phyloP scores from a whole-genome alignment of 2,797 vertebrate genomes.

The Danio choprae region DNA sequence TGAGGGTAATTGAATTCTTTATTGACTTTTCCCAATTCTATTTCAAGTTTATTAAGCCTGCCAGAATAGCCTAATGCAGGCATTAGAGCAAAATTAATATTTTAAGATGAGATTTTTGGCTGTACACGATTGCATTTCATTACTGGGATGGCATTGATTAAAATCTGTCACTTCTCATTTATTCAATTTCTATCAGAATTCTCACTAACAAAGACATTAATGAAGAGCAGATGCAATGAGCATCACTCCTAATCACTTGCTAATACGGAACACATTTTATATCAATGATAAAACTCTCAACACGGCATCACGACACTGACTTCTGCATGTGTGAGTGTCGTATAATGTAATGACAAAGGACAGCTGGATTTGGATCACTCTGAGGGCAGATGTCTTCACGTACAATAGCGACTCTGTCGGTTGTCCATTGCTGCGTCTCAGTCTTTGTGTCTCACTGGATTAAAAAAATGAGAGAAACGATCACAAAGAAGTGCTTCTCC shows the following conservation, averaged over 20 bases:
- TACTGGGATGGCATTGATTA: slow-evolving; percentile 76
- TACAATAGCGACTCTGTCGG: not conserved
- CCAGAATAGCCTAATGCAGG: slow-evolving; percentile 76
- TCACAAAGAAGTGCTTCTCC: slow-evolving; percentile 37
- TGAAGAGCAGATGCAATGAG: slow-evolving; percentile 64
- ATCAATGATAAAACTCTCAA: slow-evolving; percentile 52
- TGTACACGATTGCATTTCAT: slow-evolving; percentile 74
- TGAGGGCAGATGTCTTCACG: slow-evolving; percentile 7
- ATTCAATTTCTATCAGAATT: slow-evolving; percentile 66
- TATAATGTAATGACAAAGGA: slow-evolving; percentile 33
- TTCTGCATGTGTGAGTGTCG: slow-evolving; percentile 22
- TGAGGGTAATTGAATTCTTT: slow-evolving; percentile 80
- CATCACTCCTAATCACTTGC: slow-evolving; percentile 64
- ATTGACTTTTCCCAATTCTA: slow-evolving; percentile 82
- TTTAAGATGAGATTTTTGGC: slow-evolving; percentile 73
- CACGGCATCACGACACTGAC: slow-evolving; percentile 14
- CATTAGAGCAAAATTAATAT: slow-evolving; percentile 82
- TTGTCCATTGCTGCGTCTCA: not conserved
- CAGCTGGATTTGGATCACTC: slow-evolving; percentile 17
- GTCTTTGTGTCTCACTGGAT: slow-evolving; percentile 32
- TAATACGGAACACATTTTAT: slow-evolving; percentile 61
- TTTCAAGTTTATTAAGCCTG: slow-evolving; percentile 79
- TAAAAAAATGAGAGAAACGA: not conserved
- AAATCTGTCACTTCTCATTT: slow-evolving; percentile 75
- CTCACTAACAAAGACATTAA: slow-evolving; percentile 68